Conservation (phyloP, 2,797 vertebrate species). For the Acanthiza pusilla region DNA sequence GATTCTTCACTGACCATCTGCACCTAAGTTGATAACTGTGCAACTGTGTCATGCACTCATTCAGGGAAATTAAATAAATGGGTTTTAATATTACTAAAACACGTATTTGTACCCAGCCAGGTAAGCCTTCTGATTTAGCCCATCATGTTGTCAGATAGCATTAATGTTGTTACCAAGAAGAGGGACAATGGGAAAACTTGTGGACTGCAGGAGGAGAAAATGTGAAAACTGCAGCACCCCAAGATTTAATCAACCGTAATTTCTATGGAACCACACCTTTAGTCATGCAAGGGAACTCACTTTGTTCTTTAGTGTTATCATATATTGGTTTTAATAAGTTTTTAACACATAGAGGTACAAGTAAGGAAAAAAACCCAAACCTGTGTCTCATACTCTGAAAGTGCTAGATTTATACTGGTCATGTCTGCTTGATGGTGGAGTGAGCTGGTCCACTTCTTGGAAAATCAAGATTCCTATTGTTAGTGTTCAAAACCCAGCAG, state of each 20-base stretch:
- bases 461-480: neutral
- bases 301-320: neutral
- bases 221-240: neutral
- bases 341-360: neutral
- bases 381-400: neutral
- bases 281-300: neutral
- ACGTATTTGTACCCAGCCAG: neutral
- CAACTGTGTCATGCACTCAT: neutral
- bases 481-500: neutral
- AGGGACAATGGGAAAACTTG: neutral
- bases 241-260: neutral
- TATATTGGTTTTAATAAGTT: neutral
- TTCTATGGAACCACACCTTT: neutral
- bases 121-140: neutral
- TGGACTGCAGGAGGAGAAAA: neutral
- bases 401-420: neutral
- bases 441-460: neutral
- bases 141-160: neutral
- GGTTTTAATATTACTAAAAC: neutral
- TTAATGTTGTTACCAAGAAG: neutral
- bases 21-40: neutral
- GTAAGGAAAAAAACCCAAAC: neutral
- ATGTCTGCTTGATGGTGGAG: neutral
- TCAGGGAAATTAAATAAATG: neutral
- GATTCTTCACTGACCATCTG: neutral